Base-by-base conservation (phyloP, 1,140 invertebrate species). In the Aphelenchoides avenae region DNA sequence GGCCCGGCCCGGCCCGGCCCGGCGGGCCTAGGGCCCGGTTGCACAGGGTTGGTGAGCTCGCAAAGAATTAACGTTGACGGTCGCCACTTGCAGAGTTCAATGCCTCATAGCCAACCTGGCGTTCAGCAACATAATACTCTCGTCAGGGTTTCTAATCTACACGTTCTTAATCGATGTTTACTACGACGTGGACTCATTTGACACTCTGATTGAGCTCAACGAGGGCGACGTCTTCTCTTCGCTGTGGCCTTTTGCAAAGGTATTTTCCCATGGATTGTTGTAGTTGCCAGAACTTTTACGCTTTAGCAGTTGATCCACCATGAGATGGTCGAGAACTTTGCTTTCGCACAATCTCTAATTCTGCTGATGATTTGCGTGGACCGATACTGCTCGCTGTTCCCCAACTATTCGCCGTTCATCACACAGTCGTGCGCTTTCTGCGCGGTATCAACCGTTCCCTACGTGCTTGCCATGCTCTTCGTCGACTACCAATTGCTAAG, bases 141-240 rank as follows among this genome's bases (percentile, higher is more conserved):
- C 62, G 4, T 27, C 52, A 11, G 62, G 62, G 27, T 47, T 59
- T 15, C 18, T 64, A 9, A 39, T 68, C 40, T 68, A 64, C 29
- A 50, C 62, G 6, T 64, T 68, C 43, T 52, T 64, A 37, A 34
- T 68, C 22, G 64, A 68, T 41, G 36, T 64, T 44, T 67, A 64
- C 31, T 61, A 64, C 36, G 56, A 64, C 31, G 62, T 64, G 11
- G 62, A 64, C 41, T 64, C 62, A 2, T 64, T 64, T 24, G 37
- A 66, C 22, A 66, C 53, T 2, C 40, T 64, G 24, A 24, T 64
- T 11, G 29, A 24, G n/a, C 36, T 68, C 15, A 64, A 49, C 43
- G 39, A 39, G n/a, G n/a, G 34, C 18, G 27, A 51, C 24, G 29
- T 34, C 34, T 51, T 65, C 20, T 29, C 13, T 20, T 41, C 33